Evolutionary conservation across 2,888 invertebrate species (phyloP), one percentile per base, ranked within the genome.

Genomic region (Cephus rjabovi): DNA sequence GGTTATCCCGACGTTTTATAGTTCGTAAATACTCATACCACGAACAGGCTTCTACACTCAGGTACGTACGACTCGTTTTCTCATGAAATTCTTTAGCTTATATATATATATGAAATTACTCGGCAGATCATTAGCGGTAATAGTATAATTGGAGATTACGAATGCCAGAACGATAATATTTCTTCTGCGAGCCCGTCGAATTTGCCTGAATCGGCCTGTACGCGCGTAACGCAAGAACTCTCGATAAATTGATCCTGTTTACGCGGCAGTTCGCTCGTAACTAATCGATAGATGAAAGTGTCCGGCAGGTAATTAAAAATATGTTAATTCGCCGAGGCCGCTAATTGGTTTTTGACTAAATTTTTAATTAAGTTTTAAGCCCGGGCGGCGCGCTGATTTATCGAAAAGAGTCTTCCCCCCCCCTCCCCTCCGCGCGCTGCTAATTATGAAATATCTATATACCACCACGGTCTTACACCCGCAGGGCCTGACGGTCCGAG

Each of bases 321-420:
- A 89, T 89, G 90, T 89, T 90, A 89, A 90, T 90, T 86, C 85
- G 80, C 83, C 85, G 86, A 79, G 81, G 87, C 81, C 82, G 86
- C 90, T 90, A 90, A 90, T 90, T 90, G 88, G 87, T 89, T 88
- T 89, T 88, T 87, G 86, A 88, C 86, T 87, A 88, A 87, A 89
- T 87, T 89, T 87, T 87, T 88, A 87, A 89, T 87, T 87, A 87
- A 88, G 87, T 88, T 86, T 86, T 87, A 87, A 86, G 86, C 83
- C 85, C 82, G 86, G 86, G 86, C 86, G 85, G 84, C 85, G 83
- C 84, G 85, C 87, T 89, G 89, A 89, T 89, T 89, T 89, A 89
- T 87, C 86, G 87, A 84, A 83, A 75, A 76, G 78, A 71, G 56
- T 56, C 78, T 76, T 75, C 77, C 78, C 76, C 0, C 30, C 30